Percentiles rank a stretch among this genome's conserved stretches.
Evolutionary conservation across 2,797 vertebrate species (phyloP).

Genomic region (Trachops cirrhosus): DNA sequence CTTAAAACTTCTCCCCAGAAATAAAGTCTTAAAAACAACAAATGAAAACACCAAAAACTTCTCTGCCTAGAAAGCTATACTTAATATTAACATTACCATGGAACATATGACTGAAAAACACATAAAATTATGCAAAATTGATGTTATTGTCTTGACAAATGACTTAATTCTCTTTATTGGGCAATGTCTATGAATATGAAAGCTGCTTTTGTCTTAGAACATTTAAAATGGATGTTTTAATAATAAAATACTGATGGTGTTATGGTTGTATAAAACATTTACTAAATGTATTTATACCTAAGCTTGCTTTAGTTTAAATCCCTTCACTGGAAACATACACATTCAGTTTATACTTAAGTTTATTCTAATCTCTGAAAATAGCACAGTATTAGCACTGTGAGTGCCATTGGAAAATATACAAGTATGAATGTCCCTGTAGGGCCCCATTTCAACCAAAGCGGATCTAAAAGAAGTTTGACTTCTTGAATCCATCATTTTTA

Average conservation of each 20-base stretch:
- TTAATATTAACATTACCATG: background rate
- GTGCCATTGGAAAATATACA: background rate
- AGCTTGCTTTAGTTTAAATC: background rate
- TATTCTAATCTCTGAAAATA: background rate
- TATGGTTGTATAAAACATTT: background rate
- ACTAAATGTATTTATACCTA: background rate
- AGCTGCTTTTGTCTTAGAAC: background rate
- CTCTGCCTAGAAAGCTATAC: background rate
- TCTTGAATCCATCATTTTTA: background rate
- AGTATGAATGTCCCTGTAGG: background rate
- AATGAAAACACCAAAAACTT: background rate
- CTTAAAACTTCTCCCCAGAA: background rate
- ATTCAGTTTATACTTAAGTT: background rate
- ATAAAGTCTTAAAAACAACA: background rate
- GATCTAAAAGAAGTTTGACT: background rate
- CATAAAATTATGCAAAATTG: background rate
- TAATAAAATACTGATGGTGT: background rate
- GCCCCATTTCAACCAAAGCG: background rate
- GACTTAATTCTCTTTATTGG: background rate
- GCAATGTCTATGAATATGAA: background rate
- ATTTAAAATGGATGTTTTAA: background rate
- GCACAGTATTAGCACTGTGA: no score
- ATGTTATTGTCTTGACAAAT: background rate
- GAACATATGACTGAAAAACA: background rate
- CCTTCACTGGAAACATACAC: background rate